These are phyloP conservation scores for Drosophila dives DNA, from an alignment of 2,888 invertebrate species.

Conservation along the genomic window DNA sequence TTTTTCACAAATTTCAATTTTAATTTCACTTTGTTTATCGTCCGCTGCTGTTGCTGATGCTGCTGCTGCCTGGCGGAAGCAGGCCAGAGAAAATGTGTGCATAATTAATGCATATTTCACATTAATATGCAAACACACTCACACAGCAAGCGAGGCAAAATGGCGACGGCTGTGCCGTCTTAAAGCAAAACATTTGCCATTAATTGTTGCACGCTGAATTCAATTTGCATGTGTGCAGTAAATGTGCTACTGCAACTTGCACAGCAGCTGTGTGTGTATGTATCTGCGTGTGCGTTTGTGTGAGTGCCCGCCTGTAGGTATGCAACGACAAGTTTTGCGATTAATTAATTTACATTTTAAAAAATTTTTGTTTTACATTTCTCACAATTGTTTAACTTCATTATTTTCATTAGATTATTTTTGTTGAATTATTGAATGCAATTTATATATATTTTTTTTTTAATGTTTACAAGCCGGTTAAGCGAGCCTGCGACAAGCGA, in stretches of 20 bases:
- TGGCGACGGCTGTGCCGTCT: conserved; percentile 60
- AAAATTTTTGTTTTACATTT: conserved; percentile 11
- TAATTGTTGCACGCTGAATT: conserved; percentile 81
- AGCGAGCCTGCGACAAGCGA: conserved; percentile 41
- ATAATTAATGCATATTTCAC: conserved; percentile 80
- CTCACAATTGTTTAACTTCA: conserved; percentile 4
- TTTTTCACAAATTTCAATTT: conserved; percentile 58
- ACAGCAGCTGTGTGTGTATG: conserved; percentile 15
- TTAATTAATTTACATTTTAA: conserved; percentile 4
- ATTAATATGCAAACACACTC: conserved; percentile 69
- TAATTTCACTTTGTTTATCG: conserved; percentile 61
- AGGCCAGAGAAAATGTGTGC: conserved; percentile 56
- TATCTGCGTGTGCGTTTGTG: conserved; percentile 20
- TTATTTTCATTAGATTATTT: conserved; percentile 1
- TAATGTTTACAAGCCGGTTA: conserved; percentile 54
- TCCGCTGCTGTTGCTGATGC: conserved; percentile 5
- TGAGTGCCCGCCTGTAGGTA: conserved; percentile 53
- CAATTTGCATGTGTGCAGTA: conserved; percentile 60
- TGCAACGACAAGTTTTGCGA: conserved; percentile 32
- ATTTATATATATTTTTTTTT: conserved; percentile 1
- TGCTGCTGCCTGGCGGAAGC: conserved; percentile 8
- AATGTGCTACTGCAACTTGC: conserved; percentile 10
- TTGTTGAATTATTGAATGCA: conserved; percentile 5
- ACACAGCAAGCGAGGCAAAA: conserved; percentile 40
- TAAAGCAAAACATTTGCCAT: conserved; percentile 81